phyloP scores from a whole-genome alignment of 2,797 vertebrate species.

The Falco columbarius region DNA sequence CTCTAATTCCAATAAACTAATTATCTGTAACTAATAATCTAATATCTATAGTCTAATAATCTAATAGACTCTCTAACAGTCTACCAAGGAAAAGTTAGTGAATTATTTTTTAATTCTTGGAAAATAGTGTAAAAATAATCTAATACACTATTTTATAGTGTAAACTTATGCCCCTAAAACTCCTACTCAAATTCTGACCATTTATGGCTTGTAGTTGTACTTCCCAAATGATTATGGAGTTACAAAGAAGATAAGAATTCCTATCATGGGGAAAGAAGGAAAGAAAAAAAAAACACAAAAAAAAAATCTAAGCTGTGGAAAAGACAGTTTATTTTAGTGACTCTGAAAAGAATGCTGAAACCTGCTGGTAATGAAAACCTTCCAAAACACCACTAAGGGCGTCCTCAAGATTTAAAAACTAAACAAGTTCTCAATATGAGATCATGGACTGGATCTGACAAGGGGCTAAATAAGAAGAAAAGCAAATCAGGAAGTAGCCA shows the following conservation, averaged over 20 bases:
- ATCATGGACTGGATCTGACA: not conserved
- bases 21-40: too few species aligned
- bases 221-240: not conserved
- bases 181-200: not conserved
- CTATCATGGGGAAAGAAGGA: accelerated
- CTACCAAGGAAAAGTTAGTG: not conserved
- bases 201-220: not conserved
- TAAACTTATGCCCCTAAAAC: not conserved
- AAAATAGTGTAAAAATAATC: not conserved
- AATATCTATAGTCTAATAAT: too few species aligned
- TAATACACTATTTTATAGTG: not conserved
- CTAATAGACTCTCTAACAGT: not conserved
- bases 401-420: not conserved
- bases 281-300: too few species aligned
- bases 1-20: not conserved
- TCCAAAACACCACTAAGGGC: not conserved
- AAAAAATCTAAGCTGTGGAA: not conserved
- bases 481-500: not conserved
- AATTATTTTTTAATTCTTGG: not conserved
- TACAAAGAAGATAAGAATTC: not conserved
- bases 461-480: not conserved
- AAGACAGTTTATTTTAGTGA: not conserved
- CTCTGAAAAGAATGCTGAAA: not conserved
- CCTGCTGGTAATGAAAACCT: not conserved
- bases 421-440: not conserved